phyloP scores from a whole-genome alignment of 2,797 vertebrate species.

The Tapera naevia region DNA sequence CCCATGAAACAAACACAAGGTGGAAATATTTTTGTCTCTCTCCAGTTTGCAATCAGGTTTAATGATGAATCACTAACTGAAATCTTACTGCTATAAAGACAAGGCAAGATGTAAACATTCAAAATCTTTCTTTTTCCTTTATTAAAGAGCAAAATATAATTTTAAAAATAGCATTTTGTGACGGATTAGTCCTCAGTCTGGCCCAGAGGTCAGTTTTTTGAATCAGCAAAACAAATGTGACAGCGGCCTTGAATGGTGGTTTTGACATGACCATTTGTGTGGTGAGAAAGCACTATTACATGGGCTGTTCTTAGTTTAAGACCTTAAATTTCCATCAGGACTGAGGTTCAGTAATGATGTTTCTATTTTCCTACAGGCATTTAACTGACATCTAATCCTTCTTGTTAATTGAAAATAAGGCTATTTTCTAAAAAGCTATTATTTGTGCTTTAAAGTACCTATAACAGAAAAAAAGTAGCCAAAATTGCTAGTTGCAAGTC shows the following conservation, averaged over 20 bases:
- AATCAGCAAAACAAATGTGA: background rate
- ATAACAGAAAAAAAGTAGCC: background rate
- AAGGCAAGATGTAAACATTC: background rate
- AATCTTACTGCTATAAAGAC: background rate
- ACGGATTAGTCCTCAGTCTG: background rate
- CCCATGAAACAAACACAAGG: background rate
- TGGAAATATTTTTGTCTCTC: background rate
- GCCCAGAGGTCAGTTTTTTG: background rate
- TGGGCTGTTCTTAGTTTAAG: background rate
- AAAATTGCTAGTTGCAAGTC: background rate
- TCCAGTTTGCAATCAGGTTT: background rate
- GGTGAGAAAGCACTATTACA: background rate
- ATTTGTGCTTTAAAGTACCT: background rate
- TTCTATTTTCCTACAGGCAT: background rate
- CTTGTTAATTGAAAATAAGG: background rate
- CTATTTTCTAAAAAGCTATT: background rate
- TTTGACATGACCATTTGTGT: background rate
- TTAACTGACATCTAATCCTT: background rate
- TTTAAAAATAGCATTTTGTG: background rate
- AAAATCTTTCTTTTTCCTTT: background rate
- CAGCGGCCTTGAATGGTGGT: background rate
- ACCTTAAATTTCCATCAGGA: background rate
- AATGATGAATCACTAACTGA: background rate
- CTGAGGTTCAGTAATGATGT: background rate
- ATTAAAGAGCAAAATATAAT: background rate